phyloP scores from a whole-genome alignment of 2,113 vertebrate genomes.

The Pseudopodoces humilis region DNA sequence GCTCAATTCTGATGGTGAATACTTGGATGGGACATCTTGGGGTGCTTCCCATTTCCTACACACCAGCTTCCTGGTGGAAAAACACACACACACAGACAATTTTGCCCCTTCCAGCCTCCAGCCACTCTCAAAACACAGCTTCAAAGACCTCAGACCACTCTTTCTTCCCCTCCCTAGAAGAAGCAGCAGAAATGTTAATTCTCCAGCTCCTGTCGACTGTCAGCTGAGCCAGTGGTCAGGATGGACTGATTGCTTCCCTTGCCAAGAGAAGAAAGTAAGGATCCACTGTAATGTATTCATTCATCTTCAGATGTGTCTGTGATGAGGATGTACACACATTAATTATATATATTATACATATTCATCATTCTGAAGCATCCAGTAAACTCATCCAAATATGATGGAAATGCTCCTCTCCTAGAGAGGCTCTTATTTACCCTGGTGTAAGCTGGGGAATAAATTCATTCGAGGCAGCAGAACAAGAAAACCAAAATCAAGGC shows the following conservation, averaged over 20 bases:
- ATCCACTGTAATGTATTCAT: slow-evolving; percentile 21
- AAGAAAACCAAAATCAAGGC: background rate
- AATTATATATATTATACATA: slow-evolving; percentile 69
- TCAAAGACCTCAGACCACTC: background rate
- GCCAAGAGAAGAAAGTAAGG: slow-evolving; percentile 84
- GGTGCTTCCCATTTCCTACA: background rate
- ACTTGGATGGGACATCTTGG: fast-evolving
- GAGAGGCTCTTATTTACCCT: background rate
- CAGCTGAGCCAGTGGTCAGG: slow-evolving; percentile 81
- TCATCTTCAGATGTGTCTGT: slow-evolving; percentile 47
- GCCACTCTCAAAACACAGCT: background rate
- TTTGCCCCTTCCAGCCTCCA: background rate
- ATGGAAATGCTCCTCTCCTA: slow-evolving; percentile 14
- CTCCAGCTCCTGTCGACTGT: slow-evolving; percentile 75
- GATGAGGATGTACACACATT: slow-evolving; percentile 63
- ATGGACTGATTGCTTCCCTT: slow-evolving; percentile 88
- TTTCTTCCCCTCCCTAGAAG: slow-evolving; percentile 54
- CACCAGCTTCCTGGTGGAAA: background rate
- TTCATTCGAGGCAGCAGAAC: background rate
- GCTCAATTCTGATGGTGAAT: background rate
- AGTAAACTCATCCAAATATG: slow-evolving; percentile 55
- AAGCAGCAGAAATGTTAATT: slow-evolving; percentile 36
- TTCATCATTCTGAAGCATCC: slow-evolving; percentile 60
- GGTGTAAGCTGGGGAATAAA: slow-evolving; percentile 30
- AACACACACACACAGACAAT: fast-evolving